Percentiles rank a stretch among this genome's conserved stretches.
Conservation (phyloP, 2,888 invertebrate genomes). For the Agapostemon virescens region DNA sequence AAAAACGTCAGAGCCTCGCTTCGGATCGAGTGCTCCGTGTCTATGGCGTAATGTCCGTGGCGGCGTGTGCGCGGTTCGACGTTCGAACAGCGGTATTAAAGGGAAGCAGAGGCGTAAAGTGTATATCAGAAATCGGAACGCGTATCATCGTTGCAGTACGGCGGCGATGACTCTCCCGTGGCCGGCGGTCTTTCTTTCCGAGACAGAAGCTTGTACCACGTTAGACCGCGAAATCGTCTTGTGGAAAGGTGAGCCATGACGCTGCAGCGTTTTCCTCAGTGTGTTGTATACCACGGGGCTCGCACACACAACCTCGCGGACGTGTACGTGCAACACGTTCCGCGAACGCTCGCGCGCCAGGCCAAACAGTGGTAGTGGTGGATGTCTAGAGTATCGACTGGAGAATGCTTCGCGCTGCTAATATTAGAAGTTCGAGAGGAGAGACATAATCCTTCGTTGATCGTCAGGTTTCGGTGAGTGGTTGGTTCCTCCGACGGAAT, state of each 20-base stretch:
- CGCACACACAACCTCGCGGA: conserved; percentile 28
- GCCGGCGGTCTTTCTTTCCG: conserved; percentile 26
- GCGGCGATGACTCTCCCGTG: conserved; percentile 55
- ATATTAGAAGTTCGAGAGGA: conserved; percentile 69
- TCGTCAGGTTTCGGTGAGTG: conserved; percentile 47
- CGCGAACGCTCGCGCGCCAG: conserved; percentile 30
- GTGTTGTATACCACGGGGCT: conserved; percentile 19
- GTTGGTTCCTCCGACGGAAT: conserved; percentile 20
- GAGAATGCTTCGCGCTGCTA: conserved; percentile 62
- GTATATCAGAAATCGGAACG: conserved; percentile 49
- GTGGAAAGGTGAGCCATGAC: conserved; percentile 51
- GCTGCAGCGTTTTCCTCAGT: conserved; percentile 19
- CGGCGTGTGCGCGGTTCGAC: conserved; percentile 70
- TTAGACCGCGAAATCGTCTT: conserved; percentile 16
- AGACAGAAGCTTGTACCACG: conserved; percentile 23
- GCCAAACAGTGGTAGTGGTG: conserved; percentile 46
- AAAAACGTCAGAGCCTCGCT: background rate
- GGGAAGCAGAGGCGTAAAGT: conserved; percentile 47
- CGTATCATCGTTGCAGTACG: conserved; percentile 52
- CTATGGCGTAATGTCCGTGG: conserved; percentile 61
- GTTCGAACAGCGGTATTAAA: conserved; percentile 39
- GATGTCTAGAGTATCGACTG: conserved; percentile 62
- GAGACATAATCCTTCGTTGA: conserved; percentile 36
- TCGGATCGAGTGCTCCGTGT: background rate
- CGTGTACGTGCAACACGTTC: conserved; percentile 20